Evolutionary conservation across 2,113 vertebrate species (phyloP), one percentile per base, ranked within the genome.

Genomic region (Herpailurus yagouaroundi): DNA sequence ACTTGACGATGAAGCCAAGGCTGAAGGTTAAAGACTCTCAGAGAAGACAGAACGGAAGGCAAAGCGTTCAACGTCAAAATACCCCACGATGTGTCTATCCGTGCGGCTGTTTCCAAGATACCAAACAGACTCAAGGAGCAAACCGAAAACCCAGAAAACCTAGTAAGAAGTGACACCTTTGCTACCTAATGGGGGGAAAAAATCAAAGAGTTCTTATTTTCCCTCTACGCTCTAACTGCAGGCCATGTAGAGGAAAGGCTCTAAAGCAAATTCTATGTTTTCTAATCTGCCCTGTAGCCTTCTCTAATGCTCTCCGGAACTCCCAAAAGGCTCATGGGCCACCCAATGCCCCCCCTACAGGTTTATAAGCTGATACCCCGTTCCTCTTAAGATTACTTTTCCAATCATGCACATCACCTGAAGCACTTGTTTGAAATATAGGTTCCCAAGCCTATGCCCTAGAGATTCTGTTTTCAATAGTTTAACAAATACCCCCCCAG

Each of bases 21-120:
- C 45, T 73, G 83, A 38, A 31, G 29, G 68, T 91, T 93, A n/a
- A 94, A 94, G 82, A 66, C 9, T 71, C 55, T 38, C 25, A 93
- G 36, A 16, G n/a, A 83, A 83, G 33, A 86, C 0, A 97, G 89
- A 92, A 92, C 77, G 5, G 50, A 95, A 95, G 64, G 41, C 90
- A 83, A 89, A 14, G 4, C 29, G 38, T 60, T 60, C 57, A 8
- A 80, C 94, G 31, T 27, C 55, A 91, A 97, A 91, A 74, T 10
- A 81, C 14, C 25, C 60, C 63, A 57, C 93, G 7, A 83, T 68
- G 57, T 74, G 55, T 55, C 96, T 94, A 80, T 4, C 31, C 82
- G 66, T 36, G 57, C 94, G 31, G 7, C 52, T 95, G 0, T 71
- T 92, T 92, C 45, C 10, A 87, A 96, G 86, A 96, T 23, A 79